These are phyloP conservation scores for Limnodromus scolopaceus DNA, from an alignment of 2,797 vertebrate species.

Conservation along the genomic window DNA sequence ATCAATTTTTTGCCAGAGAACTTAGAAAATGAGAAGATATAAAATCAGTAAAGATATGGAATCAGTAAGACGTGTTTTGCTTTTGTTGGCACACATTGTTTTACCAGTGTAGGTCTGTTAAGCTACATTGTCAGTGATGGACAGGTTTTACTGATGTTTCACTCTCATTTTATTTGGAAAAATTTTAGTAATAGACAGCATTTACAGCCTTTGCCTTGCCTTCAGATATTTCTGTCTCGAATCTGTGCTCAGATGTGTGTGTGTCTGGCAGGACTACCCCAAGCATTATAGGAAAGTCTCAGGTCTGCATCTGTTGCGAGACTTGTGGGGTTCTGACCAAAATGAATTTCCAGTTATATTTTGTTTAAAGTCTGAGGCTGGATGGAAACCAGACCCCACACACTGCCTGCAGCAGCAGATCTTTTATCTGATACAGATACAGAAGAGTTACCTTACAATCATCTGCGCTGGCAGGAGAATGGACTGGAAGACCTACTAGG, in stretches of 20 bases:
- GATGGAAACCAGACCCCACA: conserved; percentile 30
- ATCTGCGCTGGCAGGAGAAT: not conserved
- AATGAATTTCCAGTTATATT: conserved; percentile 38
- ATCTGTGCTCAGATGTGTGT: not conserved
- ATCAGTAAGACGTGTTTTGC: not conserved
- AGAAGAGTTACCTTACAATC: not conserved
- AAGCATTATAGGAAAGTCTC: conserved; percentile 27
- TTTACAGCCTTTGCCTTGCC: not conserved
- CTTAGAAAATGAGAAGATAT: not conserved
- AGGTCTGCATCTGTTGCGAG: conserved; percentile 12
- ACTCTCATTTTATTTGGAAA: not conserved
- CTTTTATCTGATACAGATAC: not conserved
- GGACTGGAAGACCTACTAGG: not conserved
- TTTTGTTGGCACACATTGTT: not conserved
- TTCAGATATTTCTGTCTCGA: not conserved
- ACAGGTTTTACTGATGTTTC: not conserved
- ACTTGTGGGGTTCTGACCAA: not conserved
- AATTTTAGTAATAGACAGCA: not conserved
- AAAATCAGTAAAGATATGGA: not conserved
- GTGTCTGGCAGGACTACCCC: not conserved
- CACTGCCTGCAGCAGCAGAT: not conserved
- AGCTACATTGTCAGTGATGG: not conserved
- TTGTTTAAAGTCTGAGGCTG: conserved; percentile 50
- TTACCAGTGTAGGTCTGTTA: not conserved
- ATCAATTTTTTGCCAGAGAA: not conserved